Base-by-base conservation (phyloP, 2,888 invertebrate species). In the Oscheius sp. region DNA sequence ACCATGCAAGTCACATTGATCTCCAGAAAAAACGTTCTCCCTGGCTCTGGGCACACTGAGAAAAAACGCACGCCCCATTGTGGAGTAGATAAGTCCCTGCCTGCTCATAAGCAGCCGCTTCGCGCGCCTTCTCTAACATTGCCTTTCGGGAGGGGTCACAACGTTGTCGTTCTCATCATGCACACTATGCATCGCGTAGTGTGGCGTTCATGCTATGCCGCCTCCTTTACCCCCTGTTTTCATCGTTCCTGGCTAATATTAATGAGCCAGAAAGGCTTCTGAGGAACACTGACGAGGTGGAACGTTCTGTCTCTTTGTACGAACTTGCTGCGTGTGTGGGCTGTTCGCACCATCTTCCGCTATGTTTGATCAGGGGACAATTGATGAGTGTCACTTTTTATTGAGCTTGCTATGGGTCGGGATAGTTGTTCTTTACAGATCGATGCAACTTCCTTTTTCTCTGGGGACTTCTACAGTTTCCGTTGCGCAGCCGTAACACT, bases 351-450 rank as follows among this genome's bases (percentile, higher is more conserved):
- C 68, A 55, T 68, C 68, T 68, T 68, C 53, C 68, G 53, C 42
- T 68, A 68, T 68, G 68, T 68, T 68, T 68, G 68, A 68, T 68
- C 68, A 68, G 68, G 68, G 68, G 68, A 68, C 68, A 68, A 68
- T 68, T 68, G 68, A 68, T 68, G 68, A 68, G 68, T 68, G 68
- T 68, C 68, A 55, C 68, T 68, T 68, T 68, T 68, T 68, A 68
- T 68, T 68, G n/a, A 53, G 68, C 68, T 53, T 68, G 53, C 68
- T 68, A 68, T 68, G 53, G 68, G 55, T 53, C 68, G 55, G 48
- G 47, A 63, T 47, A 63, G 47, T 48, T 63, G 48, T 63, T 63
- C 63, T 63, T 63, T 63, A 42, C 3, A 42, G 42, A 42, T 42
- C 42, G 42, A 42, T 42, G 42, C 42, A 42, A 42, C 42, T 5